A percentile compares a stretch with the other conserved stretches of the same genome.
These are phyloP conservation scores for Hyposoter dolosus DNA, from an alignment of 2,888 invertebrate genomes.

Conservation along the genomic window DNA sequence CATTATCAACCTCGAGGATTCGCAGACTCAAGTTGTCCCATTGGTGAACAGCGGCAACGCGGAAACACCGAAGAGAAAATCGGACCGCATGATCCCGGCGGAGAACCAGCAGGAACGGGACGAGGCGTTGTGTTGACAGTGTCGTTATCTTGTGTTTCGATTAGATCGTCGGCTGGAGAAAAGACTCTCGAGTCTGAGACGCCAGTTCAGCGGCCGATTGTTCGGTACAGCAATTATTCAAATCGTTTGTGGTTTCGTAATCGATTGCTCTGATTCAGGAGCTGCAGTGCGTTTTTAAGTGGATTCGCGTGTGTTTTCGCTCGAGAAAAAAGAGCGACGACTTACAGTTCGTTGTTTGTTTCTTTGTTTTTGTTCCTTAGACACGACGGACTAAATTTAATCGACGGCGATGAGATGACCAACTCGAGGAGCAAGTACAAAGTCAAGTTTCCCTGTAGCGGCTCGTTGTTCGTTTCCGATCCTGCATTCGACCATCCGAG, in stretches of 20 bases:
- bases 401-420: constrained; percentile 72
- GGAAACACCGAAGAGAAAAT: neutral
- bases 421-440: constrained; percentile 75
- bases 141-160: constrained; percentile 45
- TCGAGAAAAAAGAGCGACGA: neutral
- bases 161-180: constrained; percentile 26
- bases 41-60: neutral
- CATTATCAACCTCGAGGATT: neutral
- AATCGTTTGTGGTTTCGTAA: neutral
- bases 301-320: constrained; percentile 58
- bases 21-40: constrained; percentile 12
- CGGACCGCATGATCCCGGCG: constrained; percentile 37
- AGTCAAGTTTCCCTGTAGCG: constrained; percentile 50
- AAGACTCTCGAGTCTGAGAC: neutral
- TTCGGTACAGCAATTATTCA: neutral
- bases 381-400: neutral
- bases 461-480: constrained; percentile 57
- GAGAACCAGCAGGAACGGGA: constrained; percentile 22
- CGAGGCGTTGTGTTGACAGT: constrained; percentile 59
- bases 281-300: constrained; percentile 20
- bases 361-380: neutral
- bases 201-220: neutral
- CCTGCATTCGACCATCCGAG: constrained; percentile 31
- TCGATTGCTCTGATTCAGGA: neutral
- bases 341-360: neutral